A percentile compares a stretch with the other conserved stretches of the same genome.
Conservation (phyloP, 1,140 invertebrate species). For the Lamellibrachia luymesi region DNA sequence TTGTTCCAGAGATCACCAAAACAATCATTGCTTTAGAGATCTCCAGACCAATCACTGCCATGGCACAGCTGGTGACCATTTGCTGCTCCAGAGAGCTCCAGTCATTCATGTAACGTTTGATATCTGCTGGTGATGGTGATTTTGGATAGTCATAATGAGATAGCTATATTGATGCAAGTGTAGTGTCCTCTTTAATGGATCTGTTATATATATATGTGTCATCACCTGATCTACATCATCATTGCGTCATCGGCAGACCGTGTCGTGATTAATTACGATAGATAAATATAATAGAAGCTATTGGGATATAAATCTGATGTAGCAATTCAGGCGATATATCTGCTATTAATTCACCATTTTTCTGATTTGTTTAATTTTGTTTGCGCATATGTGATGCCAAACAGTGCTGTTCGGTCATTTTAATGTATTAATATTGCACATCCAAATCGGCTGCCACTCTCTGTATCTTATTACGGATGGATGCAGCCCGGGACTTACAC, state of each 20-base stretch:
- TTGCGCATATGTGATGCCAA: neutral
- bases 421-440: conserved; percentile 1
- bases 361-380: neutral
- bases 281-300: neutral
- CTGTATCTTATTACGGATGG: neutral
- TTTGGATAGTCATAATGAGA: neutral
- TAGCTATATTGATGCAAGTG: neutral
- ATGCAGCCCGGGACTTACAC: neutral
- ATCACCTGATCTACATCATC: neutral
- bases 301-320: neutral
- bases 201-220: neutral
- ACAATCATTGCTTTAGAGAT: too few relatives aligned
- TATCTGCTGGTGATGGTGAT: neutral
- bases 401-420: neutral
- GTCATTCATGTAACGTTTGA: neutral
- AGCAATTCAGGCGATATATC: neutral
- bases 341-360: neutral
- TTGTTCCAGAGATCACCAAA: too few relatives aligned
- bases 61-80: too few relatives aligned
- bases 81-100: neutral
- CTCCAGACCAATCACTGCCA: too few relatives aligned
- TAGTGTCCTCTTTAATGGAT: neutral
- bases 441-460: neutral
- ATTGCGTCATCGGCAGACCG: neutral
- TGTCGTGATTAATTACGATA: neutral